Percentiles rank a stretch among this genome's conserved stretches.
Conservation (phyloP, 2,113 vertebrate genomes). For the Pantherophis guttatus region DNA sequence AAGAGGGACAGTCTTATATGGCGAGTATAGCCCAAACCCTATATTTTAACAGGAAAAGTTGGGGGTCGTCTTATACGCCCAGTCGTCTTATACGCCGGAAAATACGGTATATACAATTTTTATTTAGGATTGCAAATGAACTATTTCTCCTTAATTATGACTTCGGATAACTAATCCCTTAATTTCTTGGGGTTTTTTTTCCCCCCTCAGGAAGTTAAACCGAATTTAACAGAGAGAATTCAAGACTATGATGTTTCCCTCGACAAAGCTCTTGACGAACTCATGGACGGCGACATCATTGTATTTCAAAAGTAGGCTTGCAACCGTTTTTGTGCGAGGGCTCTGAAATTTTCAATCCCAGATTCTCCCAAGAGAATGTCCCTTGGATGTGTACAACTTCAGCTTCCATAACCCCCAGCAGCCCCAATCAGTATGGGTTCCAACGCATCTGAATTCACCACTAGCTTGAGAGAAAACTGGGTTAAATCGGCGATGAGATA, state of each 20-base stretch:
- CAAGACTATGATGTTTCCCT: conserved; percentile 99
- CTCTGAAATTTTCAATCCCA: neutral
- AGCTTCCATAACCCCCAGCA: neutral
- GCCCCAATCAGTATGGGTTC: neutral
- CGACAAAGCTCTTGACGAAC: conserved; percentile 98
- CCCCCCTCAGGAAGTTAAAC: conserved; percentile 94
- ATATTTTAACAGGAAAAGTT: too few relatives aligned
- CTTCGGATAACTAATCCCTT: neutral
- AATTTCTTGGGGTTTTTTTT: conserved; percentile 19
- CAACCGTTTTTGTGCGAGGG: neutral
- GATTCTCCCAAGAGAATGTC: neutral
- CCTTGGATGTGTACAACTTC: neutral
- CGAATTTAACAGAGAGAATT: conserved; percentile 99
- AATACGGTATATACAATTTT: neutral
- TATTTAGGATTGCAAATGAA: neutral
- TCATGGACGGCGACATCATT: conserved; percentile 99
- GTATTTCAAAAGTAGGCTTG: conserved; percentile 95
- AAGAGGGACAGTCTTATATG: too few relatives aligned
- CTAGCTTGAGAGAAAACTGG: neutral
- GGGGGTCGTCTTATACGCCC: too few relatives aligned
- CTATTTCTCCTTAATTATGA: neutral
- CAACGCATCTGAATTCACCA: neutral
- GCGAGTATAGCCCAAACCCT: too few relatives aligned
- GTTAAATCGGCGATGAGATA: neutral
- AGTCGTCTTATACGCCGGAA: too few relatives aligned